Evolutionary conservation across 37 sponge, comb jelly and placozoan species (phyloP), one percentile per base, ranked within the genome.

Genomic region (Chondrosia reniformis): DNA sequence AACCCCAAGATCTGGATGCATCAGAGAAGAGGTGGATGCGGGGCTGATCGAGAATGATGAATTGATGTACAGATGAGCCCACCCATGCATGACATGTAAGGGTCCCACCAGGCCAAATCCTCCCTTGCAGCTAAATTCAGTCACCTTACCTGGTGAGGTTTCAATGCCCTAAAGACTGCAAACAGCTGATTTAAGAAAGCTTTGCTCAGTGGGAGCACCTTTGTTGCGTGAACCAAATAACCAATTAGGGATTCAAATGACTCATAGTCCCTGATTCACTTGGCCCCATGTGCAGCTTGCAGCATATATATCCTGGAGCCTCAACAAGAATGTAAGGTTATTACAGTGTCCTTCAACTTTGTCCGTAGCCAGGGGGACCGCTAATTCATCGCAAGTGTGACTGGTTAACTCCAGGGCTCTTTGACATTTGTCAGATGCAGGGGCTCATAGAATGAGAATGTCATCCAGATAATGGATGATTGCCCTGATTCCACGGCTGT

Each of bases 1-100:
- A 79, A 28, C 80, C 80, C 65, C 65, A 65, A 36, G 67, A 62
- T 15, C 80, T 69, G n/a, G 67, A 65, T 22, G 67, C 80, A 27
- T 79, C 80, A 8, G 80, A 37, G 39, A 25, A 33, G 33, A 79
- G 45, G 43, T 39, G 67, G 39, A 37, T 36, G 39, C 39, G 13
- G 32, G 67, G 67, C 30, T 66, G 39, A 19, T 66, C 39, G 9
- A 66, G 67, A 4, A 66, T 36, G 38, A 66, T 36, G 39, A 66
- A 66, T 66, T 66, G 67, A 4, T 66, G 67, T 36, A 28, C 30
- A 37, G 30, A 22, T 19, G 36, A 37, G 30, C 67, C 67, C 17
- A 19, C 19, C 67, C 67, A 66, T 34, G 34, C 13, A 19, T 66
- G 38, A 66, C 67, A 66, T 36, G n/a, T 37, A 39, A 28, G 7